Evolutionary conservation across 2,888 invertebrate genomes (phyloP), one percentile per base, ranked within the genome.

Genomic region (Rhamnusium bicolor): DNA sequence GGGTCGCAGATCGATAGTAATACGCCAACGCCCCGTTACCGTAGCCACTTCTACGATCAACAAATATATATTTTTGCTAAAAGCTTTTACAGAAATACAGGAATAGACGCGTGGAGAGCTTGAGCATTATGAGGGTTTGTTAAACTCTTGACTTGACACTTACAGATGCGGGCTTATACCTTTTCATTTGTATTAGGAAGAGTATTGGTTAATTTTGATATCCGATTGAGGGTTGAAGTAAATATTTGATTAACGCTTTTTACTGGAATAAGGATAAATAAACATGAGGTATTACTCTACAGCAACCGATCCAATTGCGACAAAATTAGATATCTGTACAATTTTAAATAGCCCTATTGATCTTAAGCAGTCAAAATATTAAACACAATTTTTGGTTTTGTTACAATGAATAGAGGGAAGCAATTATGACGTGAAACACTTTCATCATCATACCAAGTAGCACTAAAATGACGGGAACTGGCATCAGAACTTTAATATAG

Each of bases 1-100:
- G 79, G 82, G 82, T 82, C 82, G 80, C 75, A 73, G 81, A 82
- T 82, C 82, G 81, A 82, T 82, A 82, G 74, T 72, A 80, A 79
- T 78, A 74, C 77, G 81, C 80, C 82, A 81, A 80, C 80, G 81
- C 81, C 79, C 80, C 78, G 81, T 80, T 77, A 40, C 65, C 65
- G 53, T 16, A 32, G 65, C 53, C 65, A 53, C 32, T 32, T 58
- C 32, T 32, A 32, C 53, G 27, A 32, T 58, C 53, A 65, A 65
- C 65, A 65, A 63, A 63, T 29, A n/a, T 51, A 51, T 40, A 61
- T 40, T 40, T 19, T 51, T 51, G 51, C 51, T 51, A 51, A 51
- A 51, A 51, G 51, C 51, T 51, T 51, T 51, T 10, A 51, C 51
- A 51, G 40, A 19, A 51, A 6, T 51, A 51, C 51, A 51, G 51